These are phyloP conservation scores for Atherix ibis DNA, from an alignment of 2,888 invertebrate species.

Conservation along the genomic window DNA sequence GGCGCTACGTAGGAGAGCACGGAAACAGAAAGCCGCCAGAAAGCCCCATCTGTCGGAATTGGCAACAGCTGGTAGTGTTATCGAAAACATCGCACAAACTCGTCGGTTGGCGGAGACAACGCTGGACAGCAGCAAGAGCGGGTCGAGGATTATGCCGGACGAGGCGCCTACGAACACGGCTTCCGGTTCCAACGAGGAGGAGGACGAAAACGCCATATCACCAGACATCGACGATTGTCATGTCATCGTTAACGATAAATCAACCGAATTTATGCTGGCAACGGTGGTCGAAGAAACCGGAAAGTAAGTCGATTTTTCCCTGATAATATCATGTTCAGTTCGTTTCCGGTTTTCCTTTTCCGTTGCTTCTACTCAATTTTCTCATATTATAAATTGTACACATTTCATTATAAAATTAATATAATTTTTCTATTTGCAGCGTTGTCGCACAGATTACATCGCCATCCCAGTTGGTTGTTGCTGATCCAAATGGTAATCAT, in stretches of 20 bases:
- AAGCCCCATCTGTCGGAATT: conserved; percentile 60
- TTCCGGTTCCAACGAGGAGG: conserved; percentile 77
- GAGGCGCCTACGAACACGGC: conserved; percentile 81
- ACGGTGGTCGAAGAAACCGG: conserved; percentile 73
- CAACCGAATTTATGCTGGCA: conserved; percentile 78
- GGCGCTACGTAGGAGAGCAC: conserved; percentile 73
- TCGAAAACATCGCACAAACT: conserved; percentile 78
- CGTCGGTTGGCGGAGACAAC: conserved; percentile 67
- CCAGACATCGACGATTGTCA: conserved; percentile 57
- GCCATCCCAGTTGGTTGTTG: conserved; percentile 36
- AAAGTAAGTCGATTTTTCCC: conserved; percentile 60
- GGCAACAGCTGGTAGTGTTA: conserved; percentile 61
- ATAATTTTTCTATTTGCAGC: conserved; percentile 19
- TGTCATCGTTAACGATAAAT: conserved; percentile 79
- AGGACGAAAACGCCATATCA: conserved; percentile 49
- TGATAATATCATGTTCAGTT: not conserved
- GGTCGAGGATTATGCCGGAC: conserved; percentile 41
- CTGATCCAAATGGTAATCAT: conserved; percentile 68
- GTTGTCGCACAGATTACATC: conserved; percentile 41
- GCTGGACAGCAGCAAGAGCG: conserved; percentile 34
- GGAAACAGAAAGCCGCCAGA: conserved; percentile 64
- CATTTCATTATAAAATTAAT: not conserved
- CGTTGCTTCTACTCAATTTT: no score
- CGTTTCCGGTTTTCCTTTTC: no score
- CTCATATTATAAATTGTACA: no score